A percentile compares a stretch with the other conserved stretches of the same genome.
These are phyloP conservation scores for Dasyurus viverrinus DNA, from an alignment of 2,113 vertebrate species.

Conservation along the genomic window DNA sequence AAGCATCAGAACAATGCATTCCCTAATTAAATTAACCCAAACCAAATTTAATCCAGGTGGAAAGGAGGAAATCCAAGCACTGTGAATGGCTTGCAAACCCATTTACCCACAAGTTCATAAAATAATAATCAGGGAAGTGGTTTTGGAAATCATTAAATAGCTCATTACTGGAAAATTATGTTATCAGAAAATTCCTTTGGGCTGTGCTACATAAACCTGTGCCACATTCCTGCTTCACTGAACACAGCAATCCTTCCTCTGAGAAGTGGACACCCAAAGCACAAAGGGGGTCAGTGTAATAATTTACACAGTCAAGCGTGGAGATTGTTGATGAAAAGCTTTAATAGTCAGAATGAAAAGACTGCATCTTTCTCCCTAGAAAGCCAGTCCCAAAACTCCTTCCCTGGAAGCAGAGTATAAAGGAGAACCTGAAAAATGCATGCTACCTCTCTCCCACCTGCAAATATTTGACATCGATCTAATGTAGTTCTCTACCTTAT, in stretches of 20 bases:
- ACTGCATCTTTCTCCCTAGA: neutral
- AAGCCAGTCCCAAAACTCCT: neutral
- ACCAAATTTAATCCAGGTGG: neutral
- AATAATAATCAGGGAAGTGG: conserved; percentile 9
- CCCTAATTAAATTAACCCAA: conserved; percentile 21
- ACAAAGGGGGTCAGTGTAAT: neutral
- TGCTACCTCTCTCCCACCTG: neutral
- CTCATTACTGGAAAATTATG: conserved; percentile 21
- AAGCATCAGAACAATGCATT: neutral
- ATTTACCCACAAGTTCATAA: conserved; percentile 6
- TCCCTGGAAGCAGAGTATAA: neutral
- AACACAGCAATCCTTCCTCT: neutral
- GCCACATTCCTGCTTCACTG: neutral
- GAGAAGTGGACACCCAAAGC: conserved; percentile 7
- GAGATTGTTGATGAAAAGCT: neutral
- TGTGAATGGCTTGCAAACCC: neutral
- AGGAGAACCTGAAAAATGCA: neutral
- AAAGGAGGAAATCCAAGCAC: neutral
- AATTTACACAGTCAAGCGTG: neutral
- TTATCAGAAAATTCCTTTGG: conserved; percentile 20
- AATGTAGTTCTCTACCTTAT: neutral
- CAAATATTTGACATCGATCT: neutral
- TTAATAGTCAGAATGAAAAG: neutral
- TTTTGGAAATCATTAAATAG: conserved; percentile 16
- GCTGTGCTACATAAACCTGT: neutral